Evolutionary conservation across 30 jellyfish, hydroid and myxozoan genomes (phyloP), one percentile per base, ranked within the genome.

Genomic region (Mastigias papua): DNA sequence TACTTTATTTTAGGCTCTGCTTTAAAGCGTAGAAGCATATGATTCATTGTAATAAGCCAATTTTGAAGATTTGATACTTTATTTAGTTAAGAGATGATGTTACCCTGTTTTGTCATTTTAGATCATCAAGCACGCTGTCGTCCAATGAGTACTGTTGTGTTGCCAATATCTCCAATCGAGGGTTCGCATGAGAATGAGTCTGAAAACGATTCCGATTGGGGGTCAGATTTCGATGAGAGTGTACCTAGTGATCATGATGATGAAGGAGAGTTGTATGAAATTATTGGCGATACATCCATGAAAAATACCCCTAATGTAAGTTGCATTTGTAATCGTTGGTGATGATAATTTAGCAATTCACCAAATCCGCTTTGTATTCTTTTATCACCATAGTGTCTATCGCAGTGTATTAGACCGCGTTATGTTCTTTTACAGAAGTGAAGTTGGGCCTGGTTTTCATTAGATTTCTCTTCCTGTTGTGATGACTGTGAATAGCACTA

Each of bases 81-180:
- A n/a, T n/a, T n/a, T n/a, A n/a, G n/a, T n/a, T n/a, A n/a, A n/a
- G n/a, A n/a, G n/a, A n/a, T n/a, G n/a, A n/a, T n/a, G n/a, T n/a
- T n/a, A n/a, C n/a, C n/a, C n/a, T n/a, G n/a, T n/a, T 62, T 62
- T 62, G 21, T 65, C 37, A 60, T 48, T 32, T 22, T 70, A 33
- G 86, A 13, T 22, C 69, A 78, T 16, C 48, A 42, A 62, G 61
- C n/a, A n/a, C n/a, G 79, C 33, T 57, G 49, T 21, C 89, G 98
- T 9, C 98, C 96, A 29, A 46, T 88, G 84, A 92, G 98, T 79
- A 70, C 98, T 2, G 98, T 92, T 0, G 89, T 92, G 20, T 67
- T 92, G 69, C 96, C 96, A 11, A 62, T 86, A 11, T 92, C 98
- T 23, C 93, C 86, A 1, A 86, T 75, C 0, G 97, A 90, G 31